Evolutionary conservation across 2,797 vertebrate genomes (phyloP).

Genomic region (Nasua narica): DNA sequence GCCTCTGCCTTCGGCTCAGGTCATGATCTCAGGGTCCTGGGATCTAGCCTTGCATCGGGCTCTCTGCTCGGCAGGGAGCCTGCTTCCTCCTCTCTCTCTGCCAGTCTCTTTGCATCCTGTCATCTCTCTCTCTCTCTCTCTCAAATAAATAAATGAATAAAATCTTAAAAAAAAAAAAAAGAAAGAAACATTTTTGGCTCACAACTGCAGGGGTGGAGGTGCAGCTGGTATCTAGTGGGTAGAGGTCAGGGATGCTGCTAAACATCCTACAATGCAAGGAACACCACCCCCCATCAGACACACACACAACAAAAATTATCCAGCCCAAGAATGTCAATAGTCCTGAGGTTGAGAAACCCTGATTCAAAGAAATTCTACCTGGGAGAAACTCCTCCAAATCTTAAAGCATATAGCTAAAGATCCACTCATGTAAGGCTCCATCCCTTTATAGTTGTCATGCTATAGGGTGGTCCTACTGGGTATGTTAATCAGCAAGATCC

Average conservation of each 20-base stretch:
- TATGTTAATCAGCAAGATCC: neutral
- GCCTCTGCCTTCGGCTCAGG: too few species aligned
- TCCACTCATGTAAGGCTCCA: neutral
- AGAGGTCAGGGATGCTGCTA: neutral
- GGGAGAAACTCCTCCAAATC: neutral
- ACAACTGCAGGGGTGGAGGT: neutral
- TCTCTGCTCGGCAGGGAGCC: too few species aligned
- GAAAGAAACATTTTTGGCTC: neutral
- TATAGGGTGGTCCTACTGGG: neutral
- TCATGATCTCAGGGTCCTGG: too few species aligned
- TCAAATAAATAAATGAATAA: too few species aligned
- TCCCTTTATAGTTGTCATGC: neutral
- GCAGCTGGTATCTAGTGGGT: neutral
- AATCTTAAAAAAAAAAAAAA: too few species aligned
- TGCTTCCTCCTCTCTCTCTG: too few species aligned
- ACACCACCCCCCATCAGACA: neutral
- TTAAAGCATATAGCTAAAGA: neutral
- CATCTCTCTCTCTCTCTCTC: too few species aligned
- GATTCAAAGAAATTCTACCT: neutral
- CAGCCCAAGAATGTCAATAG: neutral
- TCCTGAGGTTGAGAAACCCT: neutral
- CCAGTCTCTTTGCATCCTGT: too few species aligned
- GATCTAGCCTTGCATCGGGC: too few species aligned
- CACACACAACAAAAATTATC: neutral
- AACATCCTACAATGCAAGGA: neutral